A percentile compares a stretch with the other conserved stretches of the same genome.
These are phyloP conservation scores for Scyliorhinus canicula DNA, from an alignment of 2,797 vertebrate genomes.

Conservation along the genomic window DNA sequence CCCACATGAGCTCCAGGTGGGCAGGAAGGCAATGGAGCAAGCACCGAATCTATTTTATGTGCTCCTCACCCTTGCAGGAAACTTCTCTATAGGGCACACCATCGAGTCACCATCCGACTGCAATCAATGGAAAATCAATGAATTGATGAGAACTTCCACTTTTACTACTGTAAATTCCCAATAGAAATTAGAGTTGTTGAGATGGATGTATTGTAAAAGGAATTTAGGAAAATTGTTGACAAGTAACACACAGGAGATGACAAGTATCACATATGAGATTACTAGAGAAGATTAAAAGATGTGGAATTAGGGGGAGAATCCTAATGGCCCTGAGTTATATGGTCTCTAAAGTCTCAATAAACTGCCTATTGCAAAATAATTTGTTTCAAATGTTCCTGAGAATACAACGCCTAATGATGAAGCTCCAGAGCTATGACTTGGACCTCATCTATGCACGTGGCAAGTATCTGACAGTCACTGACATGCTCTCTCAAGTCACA, in stretches of 20 bases:
- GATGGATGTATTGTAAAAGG: neutral
- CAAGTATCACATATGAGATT: neutral
- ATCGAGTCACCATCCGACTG: neutral
- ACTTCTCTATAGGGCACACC: too few relatives aligned
- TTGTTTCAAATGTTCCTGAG: too few relatives aligned
- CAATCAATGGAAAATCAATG: neutral
- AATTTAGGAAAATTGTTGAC: neutral
- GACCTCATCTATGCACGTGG: too few relatives aligned
- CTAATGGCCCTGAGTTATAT: neutral
- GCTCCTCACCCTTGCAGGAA: neutral
- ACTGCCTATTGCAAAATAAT: neutral
- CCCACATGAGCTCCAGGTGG: too few relatives aligned
- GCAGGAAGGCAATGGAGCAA: too few relatives aligned
- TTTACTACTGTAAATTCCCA: neutral
- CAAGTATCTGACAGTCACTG: too few relatives aligned
- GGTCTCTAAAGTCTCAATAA: neutral
- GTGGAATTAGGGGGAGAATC: neutral
- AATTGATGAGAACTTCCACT: neutral
- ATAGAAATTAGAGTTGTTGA: neutral
- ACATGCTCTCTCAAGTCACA: too few relatives aligned
- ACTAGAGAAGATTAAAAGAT: neutral
- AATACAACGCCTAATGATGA: too few relatives aligned
- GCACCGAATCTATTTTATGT: neutral
- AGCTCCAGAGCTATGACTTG: too few relatives aligned
- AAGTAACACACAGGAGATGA: neutral